Conservation (phyloP, 2,888 invertebrate genomes). For the Drosophila mimica region DNA sequence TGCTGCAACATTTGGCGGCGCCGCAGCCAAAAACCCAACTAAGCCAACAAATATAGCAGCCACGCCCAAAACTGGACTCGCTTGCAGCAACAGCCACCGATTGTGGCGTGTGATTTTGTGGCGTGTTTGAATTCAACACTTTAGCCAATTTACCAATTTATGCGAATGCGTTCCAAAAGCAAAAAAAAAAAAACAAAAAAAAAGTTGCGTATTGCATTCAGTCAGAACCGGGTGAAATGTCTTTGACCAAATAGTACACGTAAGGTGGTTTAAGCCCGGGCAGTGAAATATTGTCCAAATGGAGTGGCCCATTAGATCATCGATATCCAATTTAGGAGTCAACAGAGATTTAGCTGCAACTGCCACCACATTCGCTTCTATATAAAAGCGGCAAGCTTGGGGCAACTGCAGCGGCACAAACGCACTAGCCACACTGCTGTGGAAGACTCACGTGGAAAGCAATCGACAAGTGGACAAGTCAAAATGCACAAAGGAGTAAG, state of each 20-base stretch:
- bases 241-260: slow-evolving; percentile 50
- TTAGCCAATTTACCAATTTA: slow-evolving; percentile 39
- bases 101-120: slow-evolving; percentile 20
- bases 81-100: slow-evolving; percentile 9
- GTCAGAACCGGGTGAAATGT: slow-evolving; percentile 41
- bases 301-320: slow-evolving; percentile 66
- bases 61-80: slow-evolving; percentile 42
- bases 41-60: slow-evolving; percentile 22
- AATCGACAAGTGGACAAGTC: slow-evolving; percentile 3
- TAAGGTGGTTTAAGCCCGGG: slow-evolving; percentile 51
- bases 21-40: neutral
- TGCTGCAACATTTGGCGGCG: slow-evolving; percentile 14
- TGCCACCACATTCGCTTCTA: slow-evolving; percentile 3
- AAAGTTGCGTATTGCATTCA: slow-evolving; percentile 47
- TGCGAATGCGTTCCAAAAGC: slow-evolving; percentile 12
- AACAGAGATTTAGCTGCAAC: slow-evolving; percentile 12
- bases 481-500: slow-evolving; percentile 62
- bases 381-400: slow-evolving; percentile 60
- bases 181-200: slow-evolving; percentile 1
- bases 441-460: slow-evolving; percentile 1
- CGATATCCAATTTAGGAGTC: slow-evolving; percentile 46
- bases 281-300: slow-evolving; percentile 36
- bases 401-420: slow-evolving; percentile 41
- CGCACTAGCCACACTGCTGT: slow-evolving; percentile 35
- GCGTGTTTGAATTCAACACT: slow-evolving; percentile 53